These are phyloP conservation scores for Bombus haemorrhoidalis DNA, from an alignment of 1,140 invertebrate genomes.

Conservation along the genomic window DNA sequence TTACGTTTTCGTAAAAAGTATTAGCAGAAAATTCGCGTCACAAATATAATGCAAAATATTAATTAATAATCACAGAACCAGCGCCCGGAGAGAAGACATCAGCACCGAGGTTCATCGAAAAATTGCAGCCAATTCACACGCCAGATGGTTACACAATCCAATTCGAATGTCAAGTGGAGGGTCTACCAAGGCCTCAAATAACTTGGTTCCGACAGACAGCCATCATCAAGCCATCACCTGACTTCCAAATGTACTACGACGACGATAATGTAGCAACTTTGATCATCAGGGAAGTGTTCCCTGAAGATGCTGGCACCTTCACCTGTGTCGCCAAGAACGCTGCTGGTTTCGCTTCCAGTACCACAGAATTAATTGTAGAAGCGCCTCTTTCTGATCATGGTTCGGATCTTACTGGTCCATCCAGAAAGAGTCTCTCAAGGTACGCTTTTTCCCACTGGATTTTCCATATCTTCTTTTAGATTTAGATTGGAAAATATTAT, in stretches of 20 bases:
- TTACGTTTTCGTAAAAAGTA: too few relatives aligned
- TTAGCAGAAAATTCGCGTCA: too few relatives aligned
- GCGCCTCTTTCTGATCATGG: slow-evolving; percentile 94
- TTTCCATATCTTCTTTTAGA: too few relatives aligned
- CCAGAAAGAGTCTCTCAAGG: slow-evolving; percentile 91
- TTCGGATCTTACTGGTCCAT: slow-evolving; percentile 90
- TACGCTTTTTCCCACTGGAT: slow-evolving; percentile 41
- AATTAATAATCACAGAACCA: slow-evolving; percentile 85
- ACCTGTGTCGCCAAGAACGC: slow-evolving; percentile 98
- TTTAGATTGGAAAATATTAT: background rate
- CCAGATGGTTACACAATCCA: slow-evolving; percentile 94
- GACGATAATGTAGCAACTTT: slow-evolving; percentile 96
- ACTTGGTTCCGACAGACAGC: slow-evolving; percentile 97
- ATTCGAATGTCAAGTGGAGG: slow-evolving; percentile 95
- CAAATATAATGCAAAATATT: too few relatives aligned
- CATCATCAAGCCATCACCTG: slow-evolving; percentile 94
- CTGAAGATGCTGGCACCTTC: slow-evolving; percentile 98
- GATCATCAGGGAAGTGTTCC: slow-evolving; percentile 97
- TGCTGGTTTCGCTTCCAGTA: slow-evolving; percentile 95
- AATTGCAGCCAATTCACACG: slow-evolving; percentile 91
- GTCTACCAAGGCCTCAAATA: slow-evolving; percentile 93
- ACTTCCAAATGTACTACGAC: slow-evolving; percentile 96
- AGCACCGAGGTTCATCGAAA: slow-evolving; percentile 93
- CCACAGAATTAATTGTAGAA: slow-evolving; percentile 94
- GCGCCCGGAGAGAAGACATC: slow-evolving; percentile 88